Percentiles rank a stretch among this genome's conserved stretches.
Evolutionary conservation across 92 coral and sea anemone species (phyloP).

Genomic region (Epizoanthus fatuus): DNA sequence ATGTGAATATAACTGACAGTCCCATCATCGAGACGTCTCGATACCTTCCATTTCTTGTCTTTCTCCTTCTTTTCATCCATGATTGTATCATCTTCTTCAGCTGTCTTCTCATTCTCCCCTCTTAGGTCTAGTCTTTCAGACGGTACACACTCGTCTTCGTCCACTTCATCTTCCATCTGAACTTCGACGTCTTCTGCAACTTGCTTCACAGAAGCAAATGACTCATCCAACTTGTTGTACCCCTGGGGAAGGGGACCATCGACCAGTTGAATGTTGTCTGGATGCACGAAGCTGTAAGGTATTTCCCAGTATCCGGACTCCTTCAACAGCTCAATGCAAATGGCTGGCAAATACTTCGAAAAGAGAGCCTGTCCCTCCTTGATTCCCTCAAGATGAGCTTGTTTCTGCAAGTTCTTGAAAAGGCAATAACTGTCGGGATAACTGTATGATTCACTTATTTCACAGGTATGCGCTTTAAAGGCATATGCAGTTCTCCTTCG

Average conservation of each 20-base stretch:
- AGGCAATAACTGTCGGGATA: constrained; percentile 46
- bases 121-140: background rate
- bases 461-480: too few species aligned
- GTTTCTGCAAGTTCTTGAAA: constrained; percentile 51
- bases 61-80: background rate
- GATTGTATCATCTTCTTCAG: background rate
- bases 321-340: constrained; percentile 51
- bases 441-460: too few species aligned
- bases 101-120: background rate
- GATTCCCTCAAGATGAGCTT: constrained; percentile 57
- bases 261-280: constrained; percentile 35
- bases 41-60: background rate
- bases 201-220: background rate
- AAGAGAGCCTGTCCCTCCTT: constrained; percentile 61
- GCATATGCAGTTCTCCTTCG: too few species aligned
- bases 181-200: too few species aligned
- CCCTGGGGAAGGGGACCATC: constrained; percentile 34
- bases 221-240: constrained; percentile 42
- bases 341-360: constrained; percentile 55
- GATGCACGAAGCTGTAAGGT: constrained; percentile 49
- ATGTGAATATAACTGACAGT: too few species aligned
- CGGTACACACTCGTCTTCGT: constrained; percentile 30
- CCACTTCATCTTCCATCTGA: constrained; percentile 19
- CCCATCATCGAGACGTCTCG: too few species aligned
- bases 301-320: constrained; percentile 33